Conservation (phyloP, 2,888 invertebrate species). For the Nomada fabriciana region DNA sequence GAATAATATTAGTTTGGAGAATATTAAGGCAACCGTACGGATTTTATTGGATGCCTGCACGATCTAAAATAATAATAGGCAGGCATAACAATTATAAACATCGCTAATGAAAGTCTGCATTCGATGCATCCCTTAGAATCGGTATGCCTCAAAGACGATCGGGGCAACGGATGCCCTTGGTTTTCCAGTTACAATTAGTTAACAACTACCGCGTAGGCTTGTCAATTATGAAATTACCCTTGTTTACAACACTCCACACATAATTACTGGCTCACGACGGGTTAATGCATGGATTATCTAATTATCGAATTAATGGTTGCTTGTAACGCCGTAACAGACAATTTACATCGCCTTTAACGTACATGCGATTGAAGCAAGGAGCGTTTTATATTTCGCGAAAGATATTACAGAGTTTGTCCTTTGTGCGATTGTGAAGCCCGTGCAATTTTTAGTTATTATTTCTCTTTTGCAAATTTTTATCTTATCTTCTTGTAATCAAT, state of each 20-base stretch:
- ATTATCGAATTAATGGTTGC: slow-evolving; percentile 57
- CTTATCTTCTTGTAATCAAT: neutral
- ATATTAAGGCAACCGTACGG: too few relatives aligned
- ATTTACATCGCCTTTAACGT: neutral
- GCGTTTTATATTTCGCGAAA: neutral
- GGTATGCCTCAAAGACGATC: slow-evolving; percentile 26
- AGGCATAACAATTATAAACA: too few relatives aligned
- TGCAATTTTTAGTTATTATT: neutral
- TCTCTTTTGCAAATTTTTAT: neutral
- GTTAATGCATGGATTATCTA: slow-evolving; percentile 63
- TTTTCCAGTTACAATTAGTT: slow-evolving; percentile 74
- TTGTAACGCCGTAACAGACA: slow-evolving; percentile 13
- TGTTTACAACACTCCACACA: slow-evolving; percentile 71
- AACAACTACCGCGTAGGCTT: slow-evolving; percentile 77
- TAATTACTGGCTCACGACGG: slow-evolving; percentile 61
- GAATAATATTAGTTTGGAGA: neutral
- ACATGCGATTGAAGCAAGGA: too few relatives aligned
- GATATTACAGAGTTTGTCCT: too few relatives aligned
- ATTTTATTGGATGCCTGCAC: too few relatives aligned
- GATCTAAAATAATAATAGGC: too few relatives aligned
- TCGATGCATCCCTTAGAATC: slow-evolving; percentile 34
- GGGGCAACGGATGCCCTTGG: slow-evolving; percentile 57
- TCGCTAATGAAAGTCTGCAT: neutral
- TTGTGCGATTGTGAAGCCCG: too few relatives aligned
- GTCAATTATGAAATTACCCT: slow-evolving; percentile 80